Evolutionary conservation across 2,888 invertebrate species (phyloP), one percentile per base, ranked within the genome.

Genomic region (Metalampra italica): DNA sequence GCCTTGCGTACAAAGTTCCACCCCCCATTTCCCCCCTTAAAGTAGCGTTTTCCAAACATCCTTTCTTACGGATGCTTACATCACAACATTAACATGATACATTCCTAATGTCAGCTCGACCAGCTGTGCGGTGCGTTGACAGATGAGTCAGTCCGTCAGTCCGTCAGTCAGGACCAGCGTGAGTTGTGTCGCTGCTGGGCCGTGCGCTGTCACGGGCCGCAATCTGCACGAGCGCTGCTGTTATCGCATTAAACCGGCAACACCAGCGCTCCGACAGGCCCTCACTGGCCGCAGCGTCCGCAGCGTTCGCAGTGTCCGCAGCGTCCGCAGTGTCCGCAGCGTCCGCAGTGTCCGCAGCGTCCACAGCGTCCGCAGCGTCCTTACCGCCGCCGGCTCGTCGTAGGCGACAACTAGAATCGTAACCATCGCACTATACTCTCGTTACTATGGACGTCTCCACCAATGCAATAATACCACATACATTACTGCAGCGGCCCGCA

Each of bases 211-310:
- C 30, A 30, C 30, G 30, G 7, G 30, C 7, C 30, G 30, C 5
- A 5, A 5, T 3, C 34, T 5, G 8, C 8, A 9, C 34, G 34
- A 9, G 8, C 8, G 68, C 51, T 93, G 91, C 47, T 78, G 86
- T 11, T 13, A 39, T 8, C 34, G 34, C 34, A 3, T 9, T 3
- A 8, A 34, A 8, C 34, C 7, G 9, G 8, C 34, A 11, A 8
- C 34, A 11, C 34, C 34, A 34, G 34, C 34, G 34, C 34, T 3
- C 11, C 8, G 8, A 34, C 34, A 34, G 9, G 8, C 8, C 9
- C 34, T 9, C 9, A 9, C 34, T 9, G 34, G 9, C 9, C 8
- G 3, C 3, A 3, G 9, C 34, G 3, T 34, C 34, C 9, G 9
- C 34, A 9, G 9, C 34, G 7, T 9, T 9, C n/a, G n/a, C 34